Base-by-base conservation (phyloP, 2,113 vertebrate genomes). In the Gnathonemus echidnorhynchus region DNA sequence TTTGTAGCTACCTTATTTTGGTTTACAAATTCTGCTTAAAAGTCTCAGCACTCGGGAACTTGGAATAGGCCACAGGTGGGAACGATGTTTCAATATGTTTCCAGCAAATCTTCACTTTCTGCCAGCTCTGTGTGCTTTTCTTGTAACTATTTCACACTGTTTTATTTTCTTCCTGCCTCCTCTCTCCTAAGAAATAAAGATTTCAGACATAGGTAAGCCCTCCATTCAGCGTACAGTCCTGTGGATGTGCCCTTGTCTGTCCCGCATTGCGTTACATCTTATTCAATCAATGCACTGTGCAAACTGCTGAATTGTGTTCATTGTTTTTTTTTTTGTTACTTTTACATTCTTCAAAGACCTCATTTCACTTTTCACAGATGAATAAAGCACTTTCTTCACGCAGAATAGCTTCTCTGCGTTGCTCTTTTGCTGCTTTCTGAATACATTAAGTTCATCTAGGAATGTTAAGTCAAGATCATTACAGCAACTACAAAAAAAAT, bases 201-300 rank as follows among this genome's bases (percentile, higher is more conserved):
- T 97, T 99, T 99, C 97, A 98, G 98, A 97, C 98, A 99, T 97
- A 99, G 98, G 98, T 99, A 98, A 97, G 98, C 95, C 94, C 35
- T 50, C 77, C 13, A 4, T 74, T 83, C n/a, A 77, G 46, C 24
- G 6, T 53, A 48, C 86, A 15, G 42, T 50, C 48, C 31, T 48
- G 87, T 91, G 91, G 88, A 93, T 89, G 91, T 89, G 88, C 46
- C 85, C 21, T 88, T 7, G 48, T 10, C 85, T 52, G 46, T 89
- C 80, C 86, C 80, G 74, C 87, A 89, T 86, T 27, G 58, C 19
- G 3, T 58, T 58, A 6, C 52, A 70, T 10, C 21, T 88, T 10
- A 88, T 88, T 45, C 56, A 15, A 0, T 62, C 83, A 19, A 15
- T 50, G 46, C 21, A n/a, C 31, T 83, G 48, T 89, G 48, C 77